Percentiles rank a stretch among this genome's conserved stretches.
These are phyloP conservation scores for Galbula dea DNA, from an alignment of 2,113 vertebrate species.

Conservation along the genomic window DNA sequence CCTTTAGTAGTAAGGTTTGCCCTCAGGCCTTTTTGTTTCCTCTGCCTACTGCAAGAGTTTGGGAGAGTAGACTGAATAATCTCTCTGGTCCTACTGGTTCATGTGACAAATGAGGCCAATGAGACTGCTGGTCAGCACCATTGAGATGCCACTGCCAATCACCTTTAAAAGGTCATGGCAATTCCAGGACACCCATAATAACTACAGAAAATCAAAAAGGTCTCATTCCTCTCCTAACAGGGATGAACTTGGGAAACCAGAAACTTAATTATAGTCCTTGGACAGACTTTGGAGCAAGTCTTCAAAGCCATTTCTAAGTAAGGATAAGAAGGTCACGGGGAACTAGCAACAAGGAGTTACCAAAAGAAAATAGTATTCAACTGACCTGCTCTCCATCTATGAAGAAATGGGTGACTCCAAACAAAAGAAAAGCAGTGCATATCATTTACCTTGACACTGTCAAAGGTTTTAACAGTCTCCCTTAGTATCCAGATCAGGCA, in stretches of 20 bases:
- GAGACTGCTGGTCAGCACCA: not conserved
- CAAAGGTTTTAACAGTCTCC: not conserved
- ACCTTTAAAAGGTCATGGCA: not conserved
- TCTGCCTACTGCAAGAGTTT: not conserved
- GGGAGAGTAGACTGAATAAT: not conserved
- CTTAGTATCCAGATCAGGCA: not conserved
- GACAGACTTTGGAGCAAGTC: not conserved
- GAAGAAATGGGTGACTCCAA: not conserved
- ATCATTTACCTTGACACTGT: not conserved
- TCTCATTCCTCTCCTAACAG: not conserved
- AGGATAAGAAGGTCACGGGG: not conserved
- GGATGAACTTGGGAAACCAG: not conserved
- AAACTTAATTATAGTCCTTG: not conserved
- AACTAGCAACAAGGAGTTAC: not conserved
- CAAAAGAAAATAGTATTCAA: not conserved
- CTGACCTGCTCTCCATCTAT: not conserved
- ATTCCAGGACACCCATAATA: not conserved
- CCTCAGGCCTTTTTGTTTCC: not conserved
- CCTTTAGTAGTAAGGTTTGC: not conserved
- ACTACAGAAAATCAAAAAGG: not conserved
- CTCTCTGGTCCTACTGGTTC: not conserved
- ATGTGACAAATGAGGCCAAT: not conserved
- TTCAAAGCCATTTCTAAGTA: not conserved
- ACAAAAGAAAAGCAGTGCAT: not conserved
- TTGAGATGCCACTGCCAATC: not conserved